Conservation (phyloP, 2,888 invertebrate species). For the Scelioninae gen. 2 region DNA sequence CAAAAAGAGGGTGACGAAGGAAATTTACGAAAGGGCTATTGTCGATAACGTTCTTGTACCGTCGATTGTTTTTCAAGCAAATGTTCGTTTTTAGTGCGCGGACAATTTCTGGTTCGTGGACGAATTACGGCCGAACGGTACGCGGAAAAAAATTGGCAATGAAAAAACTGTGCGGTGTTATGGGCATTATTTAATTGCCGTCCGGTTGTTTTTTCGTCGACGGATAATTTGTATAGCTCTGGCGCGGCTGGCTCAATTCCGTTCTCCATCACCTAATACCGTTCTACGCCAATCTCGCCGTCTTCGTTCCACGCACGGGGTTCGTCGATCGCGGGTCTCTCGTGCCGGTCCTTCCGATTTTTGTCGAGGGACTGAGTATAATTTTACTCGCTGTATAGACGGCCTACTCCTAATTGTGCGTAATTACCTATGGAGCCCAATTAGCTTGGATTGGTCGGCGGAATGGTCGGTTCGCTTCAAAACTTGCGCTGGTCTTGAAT, state of each 20-base stretch:
- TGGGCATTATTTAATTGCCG: conserved; percentile 74
- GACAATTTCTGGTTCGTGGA: too few relatives aligned
- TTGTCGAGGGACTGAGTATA: conserved; percentile 64
- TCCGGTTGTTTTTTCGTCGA: conserved; percentile 70
- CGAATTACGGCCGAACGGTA: too few relatives aligned
- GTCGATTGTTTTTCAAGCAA: too few relatives aligned
- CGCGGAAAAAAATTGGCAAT: conserved; percentile 54
- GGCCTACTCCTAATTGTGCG: conserved; percentile 73
- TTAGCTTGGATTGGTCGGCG: conserved; percentile 72
- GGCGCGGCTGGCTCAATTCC: conserved; percentile 64
- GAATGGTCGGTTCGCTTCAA: conserved; percentile 64
- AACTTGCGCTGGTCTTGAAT: conserved; percentile 61
- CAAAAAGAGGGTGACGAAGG: too few relatives aligned
- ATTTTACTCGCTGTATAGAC: conserved; percentile 65
- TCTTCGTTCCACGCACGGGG: conserved; percentile 23
- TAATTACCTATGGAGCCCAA: conserved; percentile 74
- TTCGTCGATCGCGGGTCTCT: conserved; percentile 33
- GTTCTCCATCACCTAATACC: conserved; percentile 48
- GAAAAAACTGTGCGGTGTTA: conserved; percentile 69
- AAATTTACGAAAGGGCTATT: too few relatives aligned
- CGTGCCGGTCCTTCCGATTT: conserved; percentile 65
- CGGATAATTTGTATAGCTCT: conserved; percentile 74
- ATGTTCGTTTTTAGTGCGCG: too few relatives aligned
- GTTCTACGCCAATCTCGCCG: conserved; percentile 45
- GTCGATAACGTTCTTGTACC: too few relatives aligned